A percentile compares a stretch with the other conserved stretches of the same genome.
Evolutionary conservation across 2,888 invertebrate genomes (phyloP).

Genomic region (Ichneumon xanthorius): DNA sequence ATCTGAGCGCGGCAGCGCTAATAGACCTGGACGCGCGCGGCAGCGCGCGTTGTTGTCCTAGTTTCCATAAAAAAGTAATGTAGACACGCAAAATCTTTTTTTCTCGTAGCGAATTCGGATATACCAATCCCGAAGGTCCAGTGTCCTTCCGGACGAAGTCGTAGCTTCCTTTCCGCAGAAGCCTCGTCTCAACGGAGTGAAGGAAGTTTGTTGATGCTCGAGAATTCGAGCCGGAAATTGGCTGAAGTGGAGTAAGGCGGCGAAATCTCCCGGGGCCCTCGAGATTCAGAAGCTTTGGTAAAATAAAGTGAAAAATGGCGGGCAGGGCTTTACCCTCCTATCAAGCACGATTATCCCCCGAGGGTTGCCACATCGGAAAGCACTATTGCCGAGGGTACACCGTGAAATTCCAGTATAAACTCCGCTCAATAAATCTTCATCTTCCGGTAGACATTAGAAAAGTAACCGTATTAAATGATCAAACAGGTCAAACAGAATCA

Average conservation of each 20-base stretch:
- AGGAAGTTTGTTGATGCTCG: conserved; percentile 47
- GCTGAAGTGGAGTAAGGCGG: conserved; percentile 68
- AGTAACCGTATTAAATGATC: neutral
- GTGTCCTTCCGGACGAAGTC: conserved; percentile 34
- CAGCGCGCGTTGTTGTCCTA: too few species aligned
- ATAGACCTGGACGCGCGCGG: too few species aligned
- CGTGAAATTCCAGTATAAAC: conserved; percentile 14
- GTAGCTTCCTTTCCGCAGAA: conserved; percentile 45
- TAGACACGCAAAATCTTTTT: neutral
- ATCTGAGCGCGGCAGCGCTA: too few species aligned
- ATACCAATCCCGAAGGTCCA: conserved; percentile 26
- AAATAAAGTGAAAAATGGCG: conserved; percentile 64
- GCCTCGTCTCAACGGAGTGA: conserved; percentile 32
- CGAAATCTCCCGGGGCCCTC: conserved; percentile 50
- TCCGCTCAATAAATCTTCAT: conserved; percentile 20
- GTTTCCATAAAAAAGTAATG: neutral
- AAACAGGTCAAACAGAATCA: neutral
- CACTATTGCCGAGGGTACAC: conserved; percentile 37
- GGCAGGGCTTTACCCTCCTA: conserved; percentile 48
- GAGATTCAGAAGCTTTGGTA: conserved; percentile 55
- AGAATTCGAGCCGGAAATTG: conserved; percentile 72
- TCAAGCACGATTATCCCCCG: conserved; percentile 63
- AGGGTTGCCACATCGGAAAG: conserved; percentile 63
- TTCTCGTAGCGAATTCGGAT: conserved; percentile 6
- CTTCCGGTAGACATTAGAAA: neutral